Conservation (phyloP, 1,140 invertebrate genomes). For the Drosophila micromelanica region DNA sequence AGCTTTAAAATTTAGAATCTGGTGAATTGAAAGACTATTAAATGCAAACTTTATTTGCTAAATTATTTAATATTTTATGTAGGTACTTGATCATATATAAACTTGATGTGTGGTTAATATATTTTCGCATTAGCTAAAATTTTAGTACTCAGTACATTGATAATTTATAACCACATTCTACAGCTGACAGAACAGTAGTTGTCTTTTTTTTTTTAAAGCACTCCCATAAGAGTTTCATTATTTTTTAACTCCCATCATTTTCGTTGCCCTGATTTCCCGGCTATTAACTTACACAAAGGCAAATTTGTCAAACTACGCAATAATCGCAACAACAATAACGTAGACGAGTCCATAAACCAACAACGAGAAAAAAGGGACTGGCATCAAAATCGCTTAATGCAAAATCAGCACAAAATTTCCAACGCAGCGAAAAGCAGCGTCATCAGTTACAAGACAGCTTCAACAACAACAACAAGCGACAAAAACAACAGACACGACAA, state of each 20-base stretch:
- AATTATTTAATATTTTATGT: too few relatives aligned
- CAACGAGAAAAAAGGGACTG: constrained; percentile 31
- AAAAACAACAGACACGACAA: constrained; percentile 42
- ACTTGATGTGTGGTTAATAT: too few relatives aligned
- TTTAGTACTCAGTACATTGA: too few relatives aligned
- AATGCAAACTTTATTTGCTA: too few relatives aligned
- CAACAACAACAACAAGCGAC: constrained; percentile 23
- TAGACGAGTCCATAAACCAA: constrained; percentile 30
- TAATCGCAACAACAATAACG: constrained; percentile 38
- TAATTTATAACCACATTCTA: too few relatives aligned
- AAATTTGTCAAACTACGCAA: constrained; percentile 65
- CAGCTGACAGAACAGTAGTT: too few relatives aligned
- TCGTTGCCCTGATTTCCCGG: background rate
- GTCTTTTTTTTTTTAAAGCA: too few relatives aligned
- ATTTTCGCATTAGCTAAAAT: too few relatives aligned
- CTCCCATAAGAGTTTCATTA: too few relatives aligned
- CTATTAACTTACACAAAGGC: constrained; percentile 53
- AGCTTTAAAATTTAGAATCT: too few relatives aligned
- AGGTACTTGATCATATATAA: too few relatives aligned
- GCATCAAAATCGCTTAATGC: constrained; percentile 63
- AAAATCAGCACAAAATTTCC: constrained; percentile 77
- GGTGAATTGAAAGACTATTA: too few relatives aligned
- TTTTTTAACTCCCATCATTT: constrained; percentile 9
- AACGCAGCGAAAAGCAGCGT: constrained; percentile 71
- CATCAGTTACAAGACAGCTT: constrained; percentile 65